These are phyloP conservation scores for Lasioglossum villosulum DNA, from an alignment of 2,888 invertebrate genomes.

Conservation along the genomic window DNA sequence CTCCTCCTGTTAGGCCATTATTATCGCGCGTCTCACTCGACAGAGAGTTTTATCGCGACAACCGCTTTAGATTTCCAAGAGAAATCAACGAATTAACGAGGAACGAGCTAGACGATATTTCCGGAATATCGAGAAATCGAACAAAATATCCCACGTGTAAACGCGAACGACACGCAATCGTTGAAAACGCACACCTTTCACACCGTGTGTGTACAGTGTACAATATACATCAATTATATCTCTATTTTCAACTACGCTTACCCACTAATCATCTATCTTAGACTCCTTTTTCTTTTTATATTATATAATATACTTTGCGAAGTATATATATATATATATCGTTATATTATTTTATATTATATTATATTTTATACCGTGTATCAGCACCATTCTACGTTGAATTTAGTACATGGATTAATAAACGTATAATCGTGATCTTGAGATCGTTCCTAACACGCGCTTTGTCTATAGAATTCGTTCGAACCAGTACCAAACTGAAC, in stretches of 20 bases:
- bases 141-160: neutral
- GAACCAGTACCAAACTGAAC: constrained; percentile 70
- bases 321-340: constrained; percentile 64
- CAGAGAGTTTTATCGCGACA: too few relatives aligned
- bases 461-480: constrained; percentile 26
- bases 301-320: constrained; percentile 71
- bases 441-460: constrained; percentile 32
- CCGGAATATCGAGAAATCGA: neutral
- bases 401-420: constrained; percentile 68
- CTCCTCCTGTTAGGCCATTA: neutral
- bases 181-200: constrained; percentile 64
- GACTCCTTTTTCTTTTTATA: constrained; percentile 68
- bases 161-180: constrained; percentile 66
- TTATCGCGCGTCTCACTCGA: neutral
- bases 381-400: constrained; percentile 75
- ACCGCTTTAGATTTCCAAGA: neutral
- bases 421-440: constrained; percentile 49
- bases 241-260: constrained; percentile 74
- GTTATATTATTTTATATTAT: constrained; percentile 34
- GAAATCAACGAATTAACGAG: constrained; percentile 4
- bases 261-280: constrained; percentile 76
- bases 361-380: constrained; percentile 56
- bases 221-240: constrained; percentile 76
- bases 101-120: neutral
- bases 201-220: constrained; percentile 75